These are phyloP conservation scores for Euphydryas editha DNA, from an alignment of 2,888 invertebrate genomes.

Conservation along the genomic window DNA sequence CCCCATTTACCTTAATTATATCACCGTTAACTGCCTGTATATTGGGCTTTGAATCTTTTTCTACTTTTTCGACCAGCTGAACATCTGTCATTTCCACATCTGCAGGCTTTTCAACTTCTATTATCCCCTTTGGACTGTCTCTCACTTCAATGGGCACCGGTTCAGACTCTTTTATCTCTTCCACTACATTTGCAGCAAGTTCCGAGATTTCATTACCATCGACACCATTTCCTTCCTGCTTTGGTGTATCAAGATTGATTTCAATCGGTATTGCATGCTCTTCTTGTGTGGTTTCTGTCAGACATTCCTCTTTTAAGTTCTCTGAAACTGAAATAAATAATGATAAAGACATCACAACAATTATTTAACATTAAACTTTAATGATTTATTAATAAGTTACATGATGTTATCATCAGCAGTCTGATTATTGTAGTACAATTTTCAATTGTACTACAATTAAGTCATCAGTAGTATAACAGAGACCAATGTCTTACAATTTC, in stretches of 20 bases:
- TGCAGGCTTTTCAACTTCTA: slow-evolving; percentile 46
- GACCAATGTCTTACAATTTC: too few species aligned
- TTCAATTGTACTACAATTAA: too few species aligned
- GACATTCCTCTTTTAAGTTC: slow-evolving; percentile 20
- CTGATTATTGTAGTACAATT: too few species aligned
- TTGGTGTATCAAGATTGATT: slow-evolving; percentile 22
- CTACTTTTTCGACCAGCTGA: slow-evolving; percentile 47
- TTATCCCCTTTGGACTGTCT: slow-evolving; percentile 40
- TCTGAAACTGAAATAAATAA: slow-evolving; percentile 25
- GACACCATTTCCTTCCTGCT: slow-evolving; percentile 22
- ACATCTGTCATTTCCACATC: slow-evolving; percentile 66
- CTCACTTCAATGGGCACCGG: slow-evolving; percentile 23
- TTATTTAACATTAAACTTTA: too few species aligned
- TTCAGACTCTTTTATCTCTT: slow-evolving; percentile 29
- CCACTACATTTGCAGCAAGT: not conserved
- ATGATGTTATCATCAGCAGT: too few species aligned
- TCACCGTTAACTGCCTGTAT: slow-evolving; percentile 71
- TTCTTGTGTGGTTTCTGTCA: slow-evolving; percentile 39
- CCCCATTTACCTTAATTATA: slow-evolving; percentile 59
- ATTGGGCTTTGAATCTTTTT: slow-evolving; percentile 59
- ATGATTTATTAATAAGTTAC: not conserved
- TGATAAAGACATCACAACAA: not conserved
- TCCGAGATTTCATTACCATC: slow-evolving; percentile 17
- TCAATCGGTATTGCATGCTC: slow-evolving; percentile 38
- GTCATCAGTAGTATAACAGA: too few species aligned